A percentile compares a stretch with the other conserved stretches of the same genome.
Evolutionary conservation across 2,888 invertebrate genomes (phyloP).

Genomic region (Oligia latruncula): DNA sequence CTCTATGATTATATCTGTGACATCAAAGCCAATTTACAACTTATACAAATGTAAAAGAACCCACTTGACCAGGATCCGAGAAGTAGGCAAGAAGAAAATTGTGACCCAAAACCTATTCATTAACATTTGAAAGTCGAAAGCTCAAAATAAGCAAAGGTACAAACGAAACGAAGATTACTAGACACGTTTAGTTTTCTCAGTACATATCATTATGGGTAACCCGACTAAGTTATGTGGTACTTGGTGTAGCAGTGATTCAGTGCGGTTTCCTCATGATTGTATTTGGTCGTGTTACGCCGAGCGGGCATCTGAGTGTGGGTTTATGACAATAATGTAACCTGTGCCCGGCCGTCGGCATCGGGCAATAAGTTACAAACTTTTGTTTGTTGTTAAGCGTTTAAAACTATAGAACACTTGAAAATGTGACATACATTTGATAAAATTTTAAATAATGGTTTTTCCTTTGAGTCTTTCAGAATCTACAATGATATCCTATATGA

Average conservation of each 20-base stretch:
- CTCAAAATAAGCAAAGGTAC: constrained; percentile 55
- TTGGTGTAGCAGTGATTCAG: constrained; percentile 64
- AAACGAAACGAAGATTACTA: constrained; percentile 57
- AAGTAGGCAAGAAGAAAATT: constrained; percentile 50
- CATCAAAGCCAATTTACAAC: constrained; percentile 51
- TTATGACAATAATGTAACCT: constrained; percentile 83
- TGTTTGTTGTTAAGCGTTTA: constrained; percentile 85
- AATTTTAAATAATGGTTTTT: neutral
- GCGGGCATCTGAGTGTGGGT: constrained; percentile 72
- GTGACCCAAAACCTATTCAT: constrained; percentile 53
- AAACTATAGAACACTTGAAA: constrained; percentile 78
- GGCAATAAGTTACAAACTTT: constrained; percentile 81
- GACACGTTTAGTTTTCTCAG: constrained; percentile 62
- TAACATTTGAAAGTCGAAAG: constrained; percentile 63
- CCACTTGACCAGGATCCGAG: constrained; percentile 34
- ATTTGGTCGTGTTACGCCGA: constrained; percentile 75
- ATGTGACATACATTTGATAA: constrained; percentile 62
- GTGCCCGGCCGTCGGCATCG: constrained; percentile 80
- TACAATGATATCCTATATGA: too few species aligned
- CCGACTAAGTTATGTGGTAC: constrained; percentile 62
- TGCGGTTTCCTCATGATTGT: constrained; percentile 68
- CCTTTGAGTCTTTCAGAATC: too few species aligned
- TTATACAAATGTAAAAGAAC: constrained; percentile 32
- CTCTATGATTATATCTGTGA: constrained; percentile 36
- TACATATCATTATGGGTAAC: constrained; percentile 68